These are phyloP conservation scores for Bombus confusus DNA, from an alignment of 1,140 invertebrate genomes.

Conservation along the genomic window DNA sequence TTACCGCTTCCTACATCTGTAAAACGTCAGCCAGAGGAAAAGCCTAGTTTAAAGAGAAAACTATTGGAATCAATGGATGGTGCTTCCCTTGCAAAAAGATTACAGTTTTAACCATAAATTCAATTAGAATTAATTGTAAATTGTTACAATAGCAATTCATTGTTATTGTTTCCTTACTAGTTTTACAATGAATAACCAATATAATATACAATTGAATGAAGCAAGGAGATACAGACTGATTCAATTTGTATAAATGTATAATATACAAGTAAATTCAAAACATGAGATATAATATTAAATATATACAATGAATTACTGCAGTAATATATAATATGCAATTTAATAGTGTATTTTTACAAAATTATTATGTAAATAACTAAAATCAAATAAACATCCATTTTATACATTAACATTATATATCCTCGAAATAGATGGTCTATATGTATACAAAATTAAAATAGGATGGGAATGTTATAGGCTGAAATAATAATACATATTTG, in stretches of 20 bases:
- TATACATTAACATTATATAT: not conserved
- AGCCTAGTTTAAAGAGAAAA: conserved; percentile 89
- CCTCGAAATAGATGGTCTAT: not conserved
- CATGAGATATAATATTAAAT: not conserved
- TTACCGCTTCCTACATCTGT: conserved; percentile 90
- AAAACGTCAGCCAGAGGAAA: conserved; percentile 84
- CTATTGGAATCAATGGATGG: conserved; percentile 88
- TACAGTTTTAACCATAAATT: conserved; percentile 83
- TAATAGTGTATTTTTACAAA: conserved; percentile 30
- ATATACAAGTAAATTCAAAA: not conserved
- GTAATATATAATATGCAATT: not conserved
- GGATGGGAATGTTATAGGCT: conserved; percentile 6
- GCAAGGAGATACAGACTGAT: not conserved
- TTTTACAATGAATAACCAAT: conserved; percentile 50
- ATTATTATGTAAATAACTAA: not conserved
- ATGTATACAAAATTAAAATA: conserved; percentile 13
- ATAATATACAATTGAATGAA: conserved; percentile 38
- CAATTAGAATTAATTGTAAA: conserved; percentile 42
- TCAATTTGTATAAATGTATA: conserved; percentile 6
- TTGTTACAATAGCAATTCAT: conserved; percentile 30
- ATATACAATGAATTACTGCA: conserved; percentile 2
- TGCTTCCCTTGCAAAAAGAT: conserved; percentile 86
- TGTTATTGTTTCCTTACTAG: conserved; percentile 16
- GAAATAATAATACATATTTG: conserved; percentile 52
- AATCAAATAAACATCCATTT: conserved; percentile 3